Conservation (phyloP, 1,140 invertebrate genomes). For the Pomacea maculata region DNA sequence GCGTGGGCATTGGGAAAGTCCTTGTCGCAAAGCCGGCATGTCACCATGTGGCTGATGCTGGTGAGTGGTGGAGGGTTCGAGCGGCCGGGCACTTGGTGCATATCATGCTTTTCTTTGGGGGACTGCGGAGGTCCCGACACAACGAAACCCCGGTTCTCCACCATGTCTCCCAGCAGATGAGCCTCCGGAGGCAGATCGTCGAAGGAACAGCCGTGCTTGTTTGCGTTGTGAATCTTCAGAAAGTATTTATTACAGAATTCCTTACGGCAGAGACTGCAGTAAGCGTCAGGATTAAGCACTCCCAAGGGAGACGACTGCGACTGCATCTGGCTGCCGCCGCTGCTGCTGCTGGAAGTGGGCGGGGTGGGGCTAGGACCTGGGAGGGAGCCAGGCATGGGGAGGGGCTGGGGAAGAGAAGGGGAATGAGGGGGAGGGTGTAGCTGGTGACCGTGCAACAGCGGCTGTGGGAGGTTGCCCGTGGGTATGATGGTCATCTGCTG, state of each 20-base stretch:
- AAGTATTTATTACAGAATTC: constrained; percentile 87
- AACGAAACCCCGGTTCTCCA: constrained; percentile 14
- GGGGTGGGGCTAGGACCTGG: constrained; percentile 34
- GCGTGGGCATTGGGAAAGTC: constrained; percentile 60
- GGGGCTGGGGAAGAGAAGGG: constrained; percentile 49
- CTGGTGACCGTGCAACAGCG: constrained; percentile 35
- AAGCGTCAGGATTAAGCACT: constrained; percentile 63
- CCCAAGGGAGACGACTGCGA: constrained; percentile 30
- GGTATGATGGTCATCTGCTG: constrained; percentile 60
- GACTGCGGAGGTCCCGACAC: constrained; percentile 28
- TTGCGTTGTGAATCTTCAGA: constrained; percentile 71
- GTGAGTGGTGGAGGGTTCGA: constrained; percentile 12
- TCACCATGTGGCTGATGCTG: constrained; percentile 22
- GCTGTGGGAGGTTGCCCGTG: constrained; percentile 46
- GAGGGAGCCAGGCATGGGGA: constrained; percentile 28
- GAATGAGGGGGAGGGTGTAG: constrained; percentile 41
- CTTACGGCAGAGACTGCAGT: constrained; percentile 94
- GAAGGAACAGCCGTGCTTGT: constrained; percentile 69
- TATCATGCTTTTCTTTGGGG: constrained; percentile 23
- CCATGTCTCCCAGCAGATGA: constrained; percentile 15
- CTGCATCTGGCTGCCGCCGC: constrained; percentile 32
- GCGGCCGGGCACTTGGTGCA: neutral
- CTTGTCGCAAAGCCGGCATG: constrained; percentile 61
- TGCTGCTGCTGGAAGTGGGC: constrained; percentile 28
- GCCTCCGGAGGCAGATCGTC: constrained; percentile 36